A percentile compares a stretch with the other conserved stretches of the same genome.
Evolutionary conservation across 2,113 vertebrate species (phyloP).

Genomic region (Pollimyrus isidori): DNA sequence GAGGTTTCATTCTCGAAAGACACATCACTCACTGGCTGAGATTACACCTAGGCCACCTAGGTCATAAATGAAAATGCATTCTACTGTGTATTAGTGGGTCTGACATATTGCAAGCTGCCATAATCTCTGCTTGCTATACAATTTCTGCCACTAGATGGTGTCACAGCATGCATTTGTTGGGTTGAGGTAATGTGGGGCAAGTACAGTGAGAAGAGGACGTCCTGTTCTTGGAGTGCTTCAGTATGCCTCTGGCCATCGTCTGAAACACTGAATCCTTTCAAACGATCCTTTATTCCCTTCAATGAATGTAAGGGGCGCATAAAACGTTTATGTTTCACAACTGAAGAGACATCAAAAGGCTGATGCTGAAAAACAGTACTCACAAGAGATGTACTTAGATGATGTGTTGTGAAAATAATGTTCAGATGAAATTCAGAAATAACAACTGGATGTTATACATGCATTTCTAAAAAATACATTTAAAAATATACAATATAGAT

Average conservation of each 20-base stretch:
- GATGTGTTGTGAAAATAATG: neutral
- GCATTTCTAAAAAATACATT: neutral
- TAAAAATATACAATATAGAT: neutral
- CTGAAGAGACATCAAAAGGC: neutral
- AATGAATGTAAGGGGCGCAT: neutral
- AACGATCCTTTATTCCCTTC: slow-evolving; percentile 8
- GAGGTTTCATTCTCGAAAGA: neutral
- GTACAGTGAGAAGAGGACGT: neutral
- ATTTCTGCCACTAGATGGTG: slow-evolving; percentile 15
- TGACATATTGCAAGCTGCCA: neutral
- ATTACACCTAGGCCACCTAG: neutral
- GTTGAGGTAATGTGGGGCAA: neutral
- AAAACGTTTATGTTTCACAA: neutral
- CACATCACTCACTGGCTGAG: neutral
- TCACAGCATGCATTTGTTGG: neutral
- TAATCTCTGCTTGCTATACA: neutral
- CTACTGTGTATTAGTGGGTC: neutral
- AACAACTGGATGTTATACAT: neutral
- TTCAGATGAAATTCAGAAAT: neutral
- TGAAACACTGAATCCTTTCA: neutral
- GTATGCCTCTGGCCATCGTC: neutral
- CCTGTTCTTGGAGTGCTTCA: neutral
- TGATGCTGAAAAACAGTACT: neutral
- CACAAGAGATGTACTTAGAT: neutral
- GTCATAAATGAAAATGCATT: neutral